Conservation (phyloP, 2,113 vertebrate species). For the Pelusios castaneus region DNA sequence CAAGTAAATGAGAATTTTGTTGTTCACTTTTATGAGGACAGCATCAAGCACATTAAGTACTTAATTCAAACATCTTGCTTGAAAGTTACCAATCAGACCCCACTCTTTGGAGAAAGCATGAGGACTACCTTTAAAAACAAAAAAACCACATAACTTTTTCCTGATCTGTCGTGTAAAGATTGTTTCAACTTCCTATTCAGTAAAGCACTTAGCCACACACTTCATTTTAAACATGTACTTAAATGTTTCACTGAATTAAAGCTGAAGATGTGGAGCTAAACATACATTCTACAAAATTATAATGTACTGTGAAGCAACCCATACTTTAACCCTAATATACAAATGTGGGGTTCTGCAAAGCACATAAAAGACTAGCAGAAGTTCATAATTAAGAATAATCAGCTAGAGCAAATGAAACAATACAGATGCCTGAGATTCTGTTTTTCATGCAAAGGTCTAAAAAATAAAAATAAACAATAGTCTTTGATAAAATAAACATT, state of each 20-base stretch:
- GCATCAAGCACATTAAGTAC: neutral
- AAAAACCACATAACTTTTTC: neutral
- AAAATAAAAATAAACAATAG: neutral
- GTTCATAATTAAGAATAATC: neutral
- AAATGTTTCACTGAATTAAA: neutral
- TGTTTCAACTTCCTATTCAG: neutral
- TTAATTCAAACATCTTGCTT: neutral
- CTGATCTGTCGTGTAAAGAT: neutral
- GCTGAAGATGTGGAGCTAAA: neutral
- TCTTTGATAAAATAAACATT: neutral
- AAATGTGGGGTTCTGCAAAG: neutral
- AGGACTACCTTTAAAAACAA: neutral
- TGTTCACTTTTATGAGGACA: neutral
- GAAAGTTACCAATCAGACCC: neutral
- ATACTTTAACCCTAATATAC: neutral
- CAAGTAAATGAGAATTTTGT: neutral
- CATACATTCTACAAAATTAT: neutral
- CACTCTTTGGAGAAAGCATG: neutral
- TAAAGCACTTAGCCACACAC: neutral
- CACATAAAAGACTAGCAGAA: neutral
- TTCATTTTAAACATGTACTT: neutral
- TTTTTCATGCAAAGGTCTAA: neutral
- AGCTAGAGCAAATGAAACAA: neutral
- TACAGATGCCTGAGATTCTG: neutral
- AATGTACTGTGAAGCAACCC: neutral